Base-by-base conservation (phyloP, 1,140 invertebrate species). In the Theocolax elegans region DNA sequence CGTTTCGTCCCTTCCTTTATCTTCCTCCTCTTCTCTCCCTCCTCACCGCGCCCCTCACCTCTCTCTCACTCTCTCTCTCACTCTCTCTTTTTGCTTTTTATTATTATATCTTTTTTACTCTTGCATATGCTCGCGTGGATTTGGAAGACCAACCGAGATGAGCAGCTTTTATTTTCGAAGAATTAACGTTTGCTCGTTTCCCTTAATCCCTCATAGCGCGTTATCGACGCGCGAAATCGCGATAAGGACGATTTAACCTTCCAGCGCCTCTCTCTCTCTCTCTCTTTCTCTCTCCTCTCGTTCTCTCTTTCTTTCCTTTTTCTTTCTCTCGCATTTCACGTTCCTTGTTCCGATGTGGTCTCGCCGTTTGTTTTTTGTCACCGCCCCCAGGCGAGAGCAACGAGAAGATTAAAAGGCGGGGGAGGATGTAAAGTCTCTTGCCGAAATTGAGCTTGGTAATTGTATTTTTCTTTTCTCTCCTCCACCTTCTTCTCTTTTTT, bases 261-360 rank as follows among this genome's bases (percentile, higher is more conserved):
- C 1, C 31, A 48, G 31, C 23, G 35, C 6, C 19, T 27, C 54
- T 15, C 44, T 53, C 46, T 10, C 54, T n/a, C 2, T 12, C 53
- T 19, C 23, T 27, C 25, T 53, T 56, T 38, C 17, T 54, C 67
- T 19, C 15, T 23, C 54, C 38, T 12, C 48, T 51, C 64, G 13
- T 12, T 13, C 46, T 53, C 21, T 13, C 31, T 19, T 35, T 53
- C 27, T 9, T 54, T 42, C 29, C 13, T 23, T 25, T 44, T 53
- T n/a, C 21, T 65, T 62, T 23, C 62, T 46, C 64, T 65, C 74
- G 48, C 67, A 66, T 71, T 72, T 74, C 51, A 58, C 58, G 49
- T 60, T 58, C 64, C 48, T 42, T 51, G 51, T 56, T 56, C 64
- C 58, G n/a, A n/a, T n/a, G 59, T 71, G 64, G 66, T 67, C 66